Conservation (phyloP, 2,113 vertebrate genomes). For the Pedetes capensis region DNA sequence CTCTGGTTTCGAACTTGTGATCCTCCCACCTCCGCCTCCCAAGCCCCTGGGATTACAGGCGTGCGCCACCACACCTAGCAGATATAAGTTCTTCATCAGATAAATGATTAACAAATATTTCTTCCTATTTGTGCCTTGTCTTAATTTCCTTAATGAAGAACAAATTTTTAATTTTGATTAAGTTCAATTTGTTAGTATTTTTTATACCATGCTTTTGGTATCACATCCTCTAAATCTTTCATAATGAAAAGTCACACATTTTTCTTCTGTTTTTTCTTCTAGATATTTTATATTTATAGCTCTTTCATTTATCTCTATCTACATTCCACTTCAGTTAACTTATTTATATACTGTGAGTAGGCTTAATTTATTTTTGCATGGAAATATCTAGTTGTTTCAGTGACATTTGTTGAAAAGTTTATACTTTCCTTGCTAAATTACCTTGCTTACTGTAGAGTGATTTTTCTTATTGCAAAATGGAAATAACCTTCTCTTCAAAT, state of each 20-base stretch:
- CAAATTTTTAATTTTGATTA: neutral
- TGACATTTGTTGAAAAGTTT: neutral
- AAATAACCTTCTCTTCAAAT: neutral
- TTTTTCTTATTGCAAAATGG: constrained; percentile 8
- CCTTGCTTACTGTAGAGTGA: neutral
- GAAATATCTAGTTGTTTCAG: neutral
- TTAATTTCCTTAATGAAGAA: constrained; percentile 8
- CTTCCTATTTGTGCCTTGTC: neutral
- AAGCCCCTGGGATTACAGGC: no score
- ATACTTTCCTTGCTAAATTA: neutral
- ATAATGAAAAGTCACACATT: neutral
- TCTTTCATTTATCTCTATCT: neutral
- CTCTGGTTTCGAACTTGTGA: no score
- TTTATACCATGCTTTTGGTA: neutral
- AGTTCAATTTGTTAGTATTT: neutral
- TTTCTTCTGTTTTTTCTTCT: neutral
- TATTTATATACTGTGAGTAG: neutral
- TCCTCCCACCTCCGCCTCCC: no score
- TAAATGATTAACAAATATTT: neutral
- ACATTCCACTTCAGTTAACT: neutral
- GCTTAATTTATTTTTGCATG: neutral
- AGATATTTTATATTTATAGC: neutral
- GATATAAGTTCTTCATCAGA: neutral
- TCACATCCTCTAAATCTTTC: neutral
- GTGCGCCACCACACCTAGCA: no score